Percentiles rank a stretch among this genome's conserved stretches.
Evolutionary conservation across 2,888 invertebrate genomes (phyloP).

Genomic region (Coelopa pilipes): DNA sequence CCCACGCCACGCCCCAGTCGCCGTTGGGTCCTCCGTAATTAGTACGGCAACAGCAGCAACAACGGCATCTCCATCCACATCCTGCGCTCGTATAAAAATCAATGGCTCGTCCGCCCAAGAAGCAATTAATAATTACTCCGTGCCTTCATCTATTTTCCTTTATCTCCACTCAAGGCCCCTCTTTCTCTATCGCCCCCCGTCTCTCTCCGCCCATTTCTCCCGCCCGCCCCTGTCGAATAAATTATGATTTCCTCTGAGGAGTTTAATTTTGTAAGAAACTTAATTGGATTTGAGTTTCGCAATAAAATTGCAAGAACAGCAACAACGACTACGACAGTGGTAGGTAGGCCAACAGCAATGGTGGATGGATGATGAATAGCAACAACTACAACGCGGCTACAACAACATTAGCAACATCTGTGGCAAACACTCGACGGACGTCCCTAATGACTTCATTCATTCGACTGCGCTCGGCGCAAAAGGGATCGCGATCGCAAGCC

Average conservation of each 20-base stretch:
- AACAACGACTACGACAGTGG: not conserved
- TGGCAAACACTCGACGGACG: slow-evolving; percentile 8
- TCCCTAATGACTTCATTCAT: slow-evolving; percentile 16
- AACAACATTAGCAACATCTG: slow-evolving; percentile 10
- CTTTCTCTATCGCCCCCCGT: not conserved
- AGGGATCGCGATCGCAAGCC: too few species aligned
- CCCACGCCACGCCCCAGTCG: too few species aligned
- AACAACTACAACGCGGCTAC: not conserved
- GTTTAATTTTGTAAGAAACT: not conserved
- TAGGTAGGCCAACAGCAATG: too few species aligned
- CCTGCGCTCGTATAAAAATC: too few species aligned
- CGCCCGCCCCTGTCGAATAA: not conserved
- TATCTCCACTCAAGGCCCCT: not conserved
- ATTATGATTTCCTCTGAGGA: not conserved
- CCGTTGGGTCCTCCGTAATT: too few species aligned
- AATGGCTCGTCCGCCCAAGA: too few species aligned
- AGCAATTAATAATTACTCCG: not conserved
- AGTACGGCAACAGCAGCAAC: too few species aligned
- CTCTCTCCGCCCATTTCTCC: too few species aligned
- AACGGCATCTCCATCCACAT: too few species aligned
- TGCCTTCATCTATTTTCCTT: not conserved
- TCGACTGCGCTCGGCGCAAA: not conserved
- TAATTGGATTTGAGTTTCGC: slow-evolving; percentile 2
- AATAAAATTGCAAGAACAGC: not conserved
- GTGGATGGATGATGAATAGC: too few species aligned